Base-by-base conservation (phyloP, 2,113 vertebrate species). In the Colinus virginianus region DNA sequence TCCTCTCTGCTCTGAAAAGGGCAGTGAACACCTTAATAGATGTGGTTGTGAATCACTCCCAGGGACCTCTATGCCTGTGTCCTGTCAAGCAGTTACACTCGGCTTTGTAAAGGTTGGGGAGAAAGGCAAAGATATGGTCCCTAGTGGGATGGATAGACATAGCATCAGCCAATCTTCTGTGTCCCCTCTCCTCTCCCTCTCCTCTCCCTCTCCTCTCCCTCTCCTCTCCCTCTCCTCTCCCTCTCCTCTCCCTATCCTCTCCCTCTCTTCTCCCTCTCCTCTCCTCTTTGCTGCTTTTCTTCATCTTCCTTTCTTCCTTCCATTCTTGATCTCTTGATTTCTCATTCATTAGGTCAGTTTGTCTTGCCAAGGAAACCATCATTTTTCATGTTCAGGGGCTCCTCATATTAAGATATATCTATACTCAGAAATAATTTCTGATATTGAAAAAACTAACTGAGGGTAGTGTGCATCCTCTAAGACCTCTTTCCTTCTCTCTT, bases 1-100 rank as follows among this genome's bases (percentile, higher is more conserved):
- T 69, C 74, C 79, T 86, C 78, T 89, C 46, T 1, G 3, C 79
- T 87, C 67, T 42, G 78, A 88, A 93, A 90, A 94, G 87, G 56
- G 67, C 83, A 85, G 38, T 3, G 78, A 93, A 64, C 4, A 2
- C 59, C 62, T 66, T 58, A 12, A 1, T 61, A 87, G n/a, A 16
- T 7, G 32, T 51, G 51, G 75, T 62, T 51, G 51, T 59, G 90
- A 88, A 55, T 93, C 82, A 58, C 71, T 49, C 5, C 1, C 26
- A 15, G 46, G 56, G 69, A 51, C 5, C 30, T 38, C 34, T n/a
- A 40, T 77, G 77, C 36, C 42, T 34, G 82, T 20, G 16, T 23
- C 13, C 28, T 6, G 4, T 23, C 15, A 22, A 14, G 69, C 21
- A 70, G 15, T 58, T 6, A 4, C 20, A 21, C 23, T 62, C 46